phyloP scores from a whole-genome alignment of 2,113 vertebrate genomes.

The Paracanthobrama guichenoti region DNA sequence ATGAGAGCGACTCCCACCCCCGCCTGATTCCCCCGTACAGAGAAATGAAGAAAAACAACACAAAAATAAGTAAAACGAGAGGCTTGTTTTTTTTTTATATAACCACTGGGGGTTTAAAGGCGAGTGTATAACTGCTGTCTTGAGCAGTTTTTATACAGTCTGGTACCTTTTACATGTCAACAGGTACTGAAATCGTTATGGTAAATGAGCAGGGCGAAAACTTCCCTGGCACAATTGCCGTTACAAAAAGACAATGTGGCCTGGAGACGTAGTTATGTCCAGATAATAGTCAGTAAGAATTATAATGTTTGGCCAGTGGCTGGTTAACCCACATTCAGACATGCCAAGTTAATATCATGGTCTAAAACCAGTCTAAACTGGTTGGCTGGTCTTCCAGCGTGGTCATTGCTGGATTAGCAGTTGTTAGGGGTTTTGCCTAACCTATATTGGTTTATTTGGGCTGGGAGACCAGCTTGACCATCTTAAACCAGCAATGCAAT shows the following conservation, averaged over 20 bases:
- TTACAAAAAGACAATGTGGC: not conserved
- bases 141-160: not conserved
- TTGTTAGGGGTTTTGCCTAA: too few species aligned
- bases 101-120: not conserved
- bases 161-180: not conserved
- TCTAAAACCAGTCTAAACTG: too few species aligned
- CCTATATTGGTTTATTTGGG: too few species aligned
- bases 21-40: not conserved
- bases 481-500: too few species aligned
- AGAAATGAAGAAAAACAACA: not conserved
- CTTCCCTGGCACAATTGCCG: not conserved
- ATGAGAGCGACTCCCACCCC: not conserved
- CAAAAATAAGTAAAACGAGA: not conserved
- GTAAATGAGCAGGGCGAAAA: not conserved
- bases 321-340: slow-evolving; percentile 47
- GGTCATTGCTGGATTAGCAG: too few species aligned
- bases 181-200: not conserved
- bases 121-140: not conserved
- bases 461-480: too few species aligned
- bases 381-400: too few species aligned
- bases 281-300: slow-evolving; percentile 37
- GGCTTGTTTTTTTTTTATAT: not conserved
- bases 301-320: slow-evolving; percentile 46
- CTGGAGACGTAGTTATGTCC: slow-evolving; percentile 14
- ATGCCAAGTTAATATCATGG: slow-evolving; percentile 23